These are phyloP conservation scores for Mus musculus DNA, from an alignment of 2,113 vertebrate genomes.

Conservation along the genomic window GRCm39 chrX:11841001-11841500, in stretches of 20 bases:
- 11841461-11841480: not conserved
- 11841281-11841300: not conserved
- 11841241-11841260: not conserved
- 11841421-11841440: not conserved
- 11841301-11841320: not conserved
- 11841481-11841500: too few species aligned
- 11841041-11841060: accelerated
- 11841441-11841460: not conserved
- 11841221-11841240: not conserved
- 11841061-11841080: not conserved
- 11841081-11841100: not conserved
- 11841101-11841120: not conserved
- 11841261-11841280: not conserved
- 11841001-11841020: not conserved
- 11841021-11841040: not conserved
- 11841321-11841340: not conserved
- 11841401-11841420: not conserved
- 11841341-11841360: not conserved
- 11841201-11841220: not conserved
- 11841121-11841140: not conserved
- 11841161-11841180: not conserved
- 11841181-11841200: not conserved
- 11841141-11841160: not conserved
- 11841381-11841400: not conserved
- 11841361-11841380: not conserved